These are phyloP conservation scores for Botrylloides violaceus DNA, from an alignment of 23 tunicate genomes.

Conservation along the genomic window DNA sequence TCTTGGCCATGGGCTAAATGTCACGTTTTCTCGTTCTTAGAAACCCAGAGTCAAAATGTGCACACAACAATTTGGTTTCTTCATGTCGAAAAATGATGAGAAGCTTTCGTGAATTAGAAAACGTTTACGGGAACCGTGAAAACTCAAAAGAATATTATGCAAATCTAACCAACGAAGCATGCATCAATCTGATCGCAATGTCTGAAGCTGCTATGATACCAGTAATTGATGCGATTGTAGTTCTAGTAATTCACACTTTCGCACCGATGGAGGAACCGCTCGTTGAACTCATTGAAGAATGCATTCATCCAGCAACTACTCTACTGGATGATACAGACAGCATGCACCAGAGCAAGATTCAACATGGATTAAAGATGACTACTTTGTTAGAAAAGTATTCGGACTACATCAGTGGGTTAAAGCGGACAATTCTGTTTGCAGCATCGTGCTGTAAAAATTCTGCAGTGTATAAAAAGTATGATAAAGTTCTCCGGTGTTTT, in stretches of 20 bases:
- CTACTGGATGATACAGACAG: not conserved
- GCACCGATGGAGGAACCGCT: constrained; percentile 8
- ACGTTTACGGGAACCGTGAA: not conserved
- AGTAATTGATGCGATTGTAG: not conserved
- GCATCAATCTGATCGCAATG: not conserved
- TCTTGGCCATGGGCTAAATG: too few relatives aligned
- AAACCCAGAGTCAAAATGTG: not conserved
- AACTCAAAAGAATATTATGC: not conserved
- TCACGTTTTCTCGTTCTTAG: too few relatives aligned
- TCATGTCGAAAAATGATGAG: constrained; percentile 16
- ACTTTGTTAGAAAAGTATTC: not conserved
- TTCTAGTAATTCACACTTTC: constrained; percentile 1
- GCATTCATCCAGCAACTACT: constrained; percentile 1
- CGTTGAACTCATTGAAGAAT: not conserved
- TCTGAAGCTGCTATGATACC: constrained; percentile 13
- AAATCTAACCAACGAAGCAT: not conserved
- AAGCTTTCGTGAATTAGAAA: constrained; percentile 6
- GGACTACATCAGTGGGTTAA: not conserved
- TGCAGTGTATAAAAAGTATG: constrained; percentile 8
- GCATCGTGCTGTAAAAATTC: constrained; percentile 19
- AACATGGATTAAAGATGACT: not conserved
- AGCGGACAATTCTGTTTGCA: not conserved
- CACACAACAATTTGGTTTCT: not conserved
- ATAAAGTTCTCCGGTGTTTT: not conserved
- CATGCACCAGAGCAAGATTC: not conserved